These are phyloP conservation scores for Rhadinocentrus ornatus DNA, from an alignment of 2,797 vertebrate genomes.

Conservation along the genomic window DNA sequence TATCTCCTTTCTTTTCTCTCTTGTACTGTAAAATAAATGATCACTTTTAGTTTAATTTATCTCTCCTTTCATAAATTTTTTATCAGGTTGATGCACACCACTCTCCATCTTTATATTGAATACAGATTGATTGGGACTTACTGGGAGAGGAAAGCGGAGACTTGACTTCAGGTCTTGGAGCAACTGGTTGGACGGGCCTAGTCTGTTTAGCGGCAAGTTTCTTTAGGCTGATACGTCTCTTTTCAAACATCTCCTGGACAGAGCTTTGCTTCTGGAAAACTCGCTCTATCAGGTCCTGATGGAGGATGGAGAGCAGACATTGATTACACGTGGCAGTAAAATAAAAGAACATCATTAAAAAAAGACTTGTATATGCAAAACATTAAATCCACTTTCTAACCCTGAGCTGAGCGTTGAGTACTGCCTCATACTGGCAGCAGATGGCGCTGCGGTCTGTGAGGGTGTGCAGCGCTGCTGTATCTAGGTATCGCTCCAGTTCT, in stretches of 20 bases:
- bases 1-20: constrained; percentile 78
- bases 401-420: constrained; percentile 89
- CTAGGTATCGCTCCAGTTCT: constrained; percentile 93
- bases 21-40: constrained; percentile 59
- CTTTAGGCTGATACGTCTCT: constrained; percentile 91
- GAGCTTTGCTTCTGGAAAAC: constrained; percentile 95
- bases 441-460: constrained; percentile 85
- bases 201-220: constrained; percentile 97
- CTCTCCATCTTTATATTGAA: not conserved
- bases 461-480: constrained; percentile 85
- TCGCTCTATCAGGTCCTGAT: constrained; percentile 90
- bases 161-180: constrained; percentile 94
- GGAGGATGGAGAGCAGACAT: not conserved
- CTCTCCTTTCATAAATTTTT: not conserved
- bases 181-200: constrained; percentile 94
- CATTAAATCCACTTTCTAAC: constrained; percentile 65
- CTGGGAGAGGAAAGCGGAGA: constrained; percentile 89
- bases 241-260: constrained; percentile 96
- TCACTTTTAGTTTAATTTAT: not conserved
- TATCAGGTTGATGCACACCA: not conserved
- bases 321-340: not conserved
- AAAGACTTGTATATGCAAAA: not conserved
- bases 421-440: constrained; percentile 87
- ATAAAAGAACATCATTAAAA: not conserved
- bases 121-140: constrained; percentile 47